Evolutionary conservation across 2,113 vertebrate species (phyloP).

Genomic region (Copsychus sechellarum): DNA sequence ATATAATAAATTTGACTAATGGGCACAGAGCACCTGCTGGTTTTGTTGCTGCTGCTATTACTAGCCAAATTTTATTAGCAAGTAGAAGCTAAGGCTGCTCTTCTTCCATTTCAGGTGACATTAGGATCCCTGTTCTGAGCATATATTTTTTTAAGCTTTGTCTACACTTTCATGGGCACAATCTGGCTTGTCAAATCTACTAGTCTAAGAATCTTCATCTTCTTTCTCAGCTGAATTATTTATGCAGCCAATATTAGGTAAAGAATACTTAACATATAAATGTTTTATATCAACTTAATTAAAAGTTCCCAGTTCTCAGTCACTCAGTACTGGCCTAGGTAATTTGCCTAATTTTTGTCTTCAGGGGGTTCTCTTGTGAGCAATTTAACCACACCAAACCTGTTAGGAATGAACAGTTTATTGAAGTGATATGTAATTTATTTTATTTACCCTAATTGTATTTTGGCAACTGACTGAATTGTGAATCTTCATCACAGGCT

Average conservation of each 20-base stretch:
- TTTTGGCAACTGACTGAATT: neutral
- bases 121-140: neutral
- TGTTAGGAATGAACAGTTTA: neutral
- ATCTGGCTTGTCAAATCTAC: neutral
- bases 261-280: neutral
- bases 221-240: slow-evolving; percentile 19
- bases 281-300: slow-evolving; percentile 22
- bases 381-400: neutral
- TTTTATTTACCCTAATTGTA: neutral
- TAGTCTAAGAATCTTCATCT: neutral
- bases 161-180: neutral
- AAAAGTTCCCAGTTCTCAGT: neutral
- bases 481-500: neutral
- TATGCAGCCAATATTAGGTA: slow-evolving; percentile 26
- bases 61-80: neutral
- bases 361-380: neutral
- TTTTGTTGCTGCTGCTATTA: neutral
- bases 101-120: neutral
- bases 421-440: neutral
- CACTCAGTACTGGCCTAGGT: neutral
- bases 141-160: neutral
- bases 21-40: neutral
- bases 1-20: neutral
- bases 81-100: neutral
- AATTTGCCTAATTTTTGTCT: neutral